Evolutionary conservation across 2,888 invertebrate genomes (phyloP).

Genomic region (Himalopsyche kuldschensis): DNA sequence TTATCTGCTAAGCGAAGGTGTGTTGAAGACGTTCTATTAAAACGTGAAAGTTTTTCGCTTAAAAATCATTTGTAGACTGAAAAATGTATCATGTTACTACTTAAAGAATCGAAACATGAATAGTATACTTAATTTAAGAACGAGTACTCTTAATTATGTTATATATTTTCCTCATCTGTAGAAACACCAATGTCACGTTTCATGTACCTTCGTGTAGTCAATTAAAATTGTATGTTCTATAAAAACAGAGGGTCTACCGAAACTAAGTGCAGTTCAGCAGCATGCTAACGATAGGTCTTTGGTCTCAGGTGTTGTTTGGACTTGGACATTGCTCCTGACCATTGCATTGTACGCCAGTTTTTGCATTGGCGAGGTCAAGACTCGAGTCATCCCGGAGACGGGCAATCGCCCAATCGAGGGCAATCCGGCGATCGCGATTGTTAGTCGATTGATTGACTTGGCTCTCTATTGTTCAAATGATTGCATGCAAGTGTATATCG

Average conservation of each 20-base stretch:
- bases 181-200: no score
- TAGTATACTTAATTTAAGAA: no score
- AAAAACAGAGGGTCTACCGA: neutral
- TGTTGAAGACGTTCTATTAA: no score
- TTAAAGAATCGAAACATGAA: no score
- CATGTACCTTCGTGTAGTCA: no score
- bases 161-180: no score
- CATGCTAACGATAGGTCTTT: neutral
- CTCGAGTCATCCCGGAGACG: neutral
- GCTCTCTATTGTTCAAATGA: neutral
- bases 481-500: neutral
- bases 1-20: no score
- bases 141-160: no score
- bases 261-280: neutral
- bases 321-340: neutral
- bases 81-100: no score
- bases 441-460: neutral
- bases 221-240: no score
- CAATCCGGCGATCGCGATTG: neutral
- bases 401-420: neutral
- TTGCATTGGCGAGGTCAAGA: neutral
- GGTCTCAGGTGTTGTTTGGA: neutral
- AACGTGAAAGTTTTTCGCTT: no score
- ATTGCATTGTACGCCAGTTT: neutral
- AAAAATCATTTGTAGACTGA: no score